These are phyloP conservation scores for Zalophus californianus DNA, from an alignment of 2,797 vertebrate genomes.

Conservation along the genomic window DNA sequence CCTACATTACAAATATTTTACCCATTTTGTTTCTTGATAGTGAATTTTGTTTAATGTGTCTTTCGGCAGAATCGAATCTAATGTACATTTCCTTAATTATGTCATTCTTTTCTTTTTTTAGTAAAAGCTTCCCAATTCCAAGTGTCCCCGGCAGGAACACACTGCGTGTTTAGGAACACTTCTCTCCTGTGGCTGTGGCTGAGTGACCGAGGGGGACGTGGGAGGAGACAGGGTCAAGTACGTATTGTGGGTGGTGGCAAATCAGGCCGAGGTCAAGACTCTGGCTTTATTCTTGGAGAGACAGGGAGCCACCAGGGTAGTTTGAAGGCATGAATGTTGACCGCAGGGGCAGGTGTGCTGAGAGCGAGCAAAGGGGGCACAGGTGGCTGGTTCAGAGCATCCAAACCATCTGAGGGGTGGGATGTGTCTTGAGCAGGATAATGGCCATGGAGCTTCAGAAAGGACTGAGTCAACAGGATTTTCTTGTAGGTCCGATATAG, in stretches of 20 bases:
- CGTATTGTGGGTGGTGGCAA: too few species aligned
- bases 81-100: neutral
- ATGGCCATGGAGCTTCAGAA: neutral
- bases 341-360: neutral
- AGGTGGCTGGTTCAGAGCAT: neutral
- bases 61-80: neutral
- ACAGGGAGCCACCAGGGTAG: neutral
- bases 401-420: neutral
- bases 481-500: neutral
- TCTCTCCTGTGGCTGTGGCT: neutral
- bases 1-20: neutral
- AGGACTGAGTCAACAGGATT: neutral
- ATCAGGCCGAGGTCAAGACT: neutral
- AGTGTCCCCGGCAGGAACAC: neutral
- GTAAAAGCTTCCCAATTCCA: neutral
- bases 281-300: neutral
- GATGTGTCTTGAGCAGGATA: neutral
- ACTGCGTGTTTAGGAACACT: too few species aligned
- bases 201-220: neutral
- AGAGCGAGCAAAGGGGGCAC: fast-evolving
- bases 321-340: too few species aligned
- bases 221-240: too few species aligned
- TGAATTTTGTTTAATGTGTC: neutral
- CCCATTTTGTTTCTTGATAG: neutral
- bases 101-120: neutral